Evolutionary conservation across 2,113 vertebrate species (phyloP).

Genomic region (Phainopepla nitens): DNA sequence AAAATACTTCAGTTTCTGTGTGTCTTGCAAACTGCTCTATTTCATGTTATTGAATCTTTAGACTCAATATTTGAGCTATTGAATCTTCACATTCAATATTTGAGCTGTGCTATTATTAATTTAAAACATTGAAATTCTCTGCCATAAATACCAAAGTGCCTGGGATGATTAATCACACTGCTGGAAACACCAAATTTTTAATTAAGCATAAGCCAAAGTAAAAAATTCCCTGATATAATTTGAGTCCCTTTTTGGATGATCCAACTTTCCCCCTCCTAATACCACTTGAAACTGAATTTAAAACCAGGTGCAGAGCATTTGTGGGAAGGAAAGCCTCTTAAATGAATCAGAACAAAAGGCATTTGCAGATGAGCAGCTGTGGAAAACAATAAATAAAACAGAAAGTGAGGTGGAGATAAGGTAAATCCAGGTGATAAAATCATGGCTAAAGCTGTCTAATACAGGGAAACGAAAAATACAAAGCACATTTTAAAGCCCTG

Average conservation of each 20-base stretch:
- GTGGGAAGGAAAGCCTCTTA: background rate
- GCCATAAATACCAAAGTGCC: background rate
- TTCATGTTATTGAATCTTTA: background rate
- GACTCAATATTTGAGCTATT: background rate
- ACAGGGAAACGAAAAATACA: background rate
- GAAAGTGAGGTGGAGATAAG: background rate
- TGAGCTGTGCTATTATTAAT: background rate
- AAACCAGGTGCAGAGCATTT: background rate
- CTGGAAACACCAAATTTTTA: background rate
- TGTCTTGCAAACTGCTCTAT: background rate
- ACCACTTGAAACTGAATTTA: background rate
- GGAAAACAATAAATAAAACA: conserved; percentile 45
- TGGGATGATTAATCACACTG: background rate
- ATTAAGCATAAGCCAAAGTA: background rate
- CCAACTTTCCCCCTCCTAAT: background rate
- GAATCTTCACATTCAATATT: background rate
- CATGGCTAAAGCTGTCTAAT: background rate
- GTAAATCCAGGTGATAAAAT: background rate
- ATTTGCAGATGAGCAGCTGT: background rate
- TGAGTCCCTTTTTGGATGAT: background rate
- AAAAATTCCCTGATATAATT: background rate
- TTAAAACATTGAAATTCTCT: background rate
- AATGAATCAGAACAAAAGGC: background rate
- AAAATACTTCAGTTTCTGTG: background rate
- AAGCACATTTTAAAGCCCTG: background rate